Evolutionary conservation across 2,888 invertebrate genomes (phyloP).

Genomic region (Hoplodrina ambigua): DNA sequence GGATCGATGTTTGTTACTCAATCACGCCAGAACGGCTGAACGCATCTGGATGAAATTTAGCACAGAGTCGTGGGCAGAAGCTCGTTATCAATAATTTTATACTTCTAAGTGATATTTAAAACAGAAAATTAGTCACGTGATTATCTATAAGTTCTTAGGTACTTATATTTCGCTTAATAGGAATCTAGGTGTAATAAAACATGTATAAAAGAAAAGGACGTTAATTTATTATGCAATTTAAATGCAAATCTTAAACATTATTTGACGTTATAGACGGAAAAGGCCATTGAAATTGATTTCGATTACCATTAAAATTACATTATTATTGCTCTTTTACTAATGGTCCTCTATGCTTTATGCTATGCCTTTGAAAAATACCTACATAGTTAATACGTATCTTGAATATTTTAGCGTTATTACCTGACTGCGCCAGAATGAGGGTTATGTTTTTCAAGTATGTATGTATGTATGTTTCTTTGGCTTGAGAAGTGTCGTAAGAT

Average conservation of each 20-base stretch:
- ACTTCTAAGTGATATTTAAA: background rate
- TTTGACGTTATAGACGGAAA: constrained; percentile 41
- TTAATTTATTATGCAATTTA: constrained; percentile 38
- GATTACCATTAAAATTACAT: constrained; percentile 50
- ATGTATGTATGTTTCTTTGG: no score
- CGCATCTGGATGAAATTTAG: no score
- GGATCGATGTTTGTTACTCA: no score
- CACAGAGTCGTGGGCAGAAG: no score
- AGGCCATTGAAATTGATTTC: constrained; percentile 44
- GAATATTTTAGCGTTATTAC: no score
- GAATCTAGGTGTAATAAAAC: background rate
- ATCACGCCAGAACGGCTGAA: no score
- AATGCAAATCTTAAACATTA: constrained; percentile 53
- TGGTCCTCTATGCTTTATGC: constrained; percentile 17
- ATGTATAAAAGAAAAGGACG: constrained; percentile 6
- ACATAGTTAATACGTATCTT: no score
- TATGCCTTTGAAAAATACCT: no score
- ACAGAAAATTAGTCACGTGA: background rate
- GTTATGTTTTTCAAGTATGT: no score
- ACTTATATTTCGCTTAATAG: background rate
- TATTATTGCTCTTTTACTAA: constrained; percentile 28
- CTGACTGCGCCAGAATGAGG: no score
- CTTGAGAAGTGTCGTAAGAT: no score
- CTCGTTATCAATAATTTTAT: no score
- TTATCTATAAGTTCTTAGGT: background rate